These are phyloP conservation scores for Hybos culiciformis DNA, from an alignment of 2,888 invertebrate species.

Conservation along the genomic window DNA sequence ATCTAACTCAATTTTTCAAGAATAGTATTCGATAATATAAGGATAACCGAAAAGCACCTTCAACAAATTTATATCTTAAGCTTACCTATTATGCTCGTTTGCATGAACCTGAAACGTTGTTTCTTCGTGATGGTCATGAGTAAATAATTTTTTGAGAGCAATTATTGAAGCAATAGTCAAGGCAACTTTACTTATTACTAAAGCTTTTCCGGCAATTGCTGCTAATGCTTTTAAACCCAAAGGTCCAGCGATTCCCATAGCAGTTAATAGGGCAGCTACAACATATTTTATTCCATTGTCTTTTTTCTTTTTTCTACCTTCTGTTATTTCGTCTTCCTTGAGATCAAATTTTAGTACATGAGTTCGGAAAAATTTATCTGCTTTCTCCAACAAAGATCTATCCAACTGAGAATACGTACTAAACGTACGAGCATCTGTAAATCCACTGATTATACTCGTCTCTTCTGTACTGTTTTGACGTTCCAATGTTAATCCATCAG, in stretches of 20 bases:
- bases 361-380: slow-evolving; percentile 47
- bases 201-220: slow-evolving; percentile 55
- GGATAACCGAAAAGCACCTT: neutral
- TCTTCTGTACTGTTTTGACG: slow-evolving; percentile 41
- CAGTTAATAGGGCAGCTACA: slow-evolving; percentile 46
- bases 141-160: slow-evolving; percentile 57
- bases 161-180: slow-evolving; percentile 58
- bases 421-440: slow-evolving; percentile 44
- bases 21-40: neutral
- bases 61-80: no score
- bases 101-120: slow-evolving; percentile 56
- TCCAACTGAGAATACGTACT: slow-evolving; percentile 43
- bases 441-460: slow-evolving; percentile 29
- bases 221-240: slow-evolving; percentile 55
- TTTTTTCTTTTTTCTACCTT: slow-evolving; percentile 36
- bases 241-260: slow-evolving; percentile 54
- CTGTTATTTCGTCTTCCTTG: slow-evolving; percentile 16
- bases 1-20: neutral
- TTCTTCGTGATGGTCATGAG: slow-evolving; percentile 48
- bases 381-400: slow-evolving; percentile 35
- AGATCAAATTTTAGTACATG: slow-evolving; percentile 52
- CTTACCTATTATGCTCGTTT: slow-evolving; percentile 46
- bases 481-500: slow-evolving; percentile 46
- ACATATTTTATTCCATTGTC: slow-evolving; percentile 37
- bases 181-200: slow-evolving; percentile 59